These are phyloP conservation scores for Manacus vitellinus DNA, from an alignment of 2,113 vertebrate species.

Conservation along the genomic window DNA sequence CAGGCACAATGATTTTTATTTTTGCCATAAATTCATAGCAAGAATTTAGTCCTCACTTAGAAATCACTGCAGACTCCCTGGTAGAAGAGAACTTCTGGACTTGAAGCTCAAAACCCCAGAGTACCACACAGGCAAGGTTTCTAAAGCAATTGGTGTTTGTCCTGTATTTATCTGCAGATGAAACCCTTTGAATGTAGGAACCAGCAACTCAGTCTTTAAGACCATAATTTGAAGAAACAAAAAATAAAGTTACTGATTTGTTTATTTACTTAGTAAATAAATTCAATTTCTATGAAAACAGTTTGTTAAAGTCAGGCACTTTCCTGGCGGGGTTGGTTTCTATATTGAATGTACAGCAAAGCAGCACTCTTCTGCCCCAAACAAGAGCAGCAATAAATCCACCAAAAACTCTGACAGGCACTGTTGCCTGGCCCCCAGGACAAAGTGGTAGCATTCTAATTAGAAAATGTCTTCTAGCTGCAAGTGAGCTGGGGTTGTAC, in stretches of 20 bases:
- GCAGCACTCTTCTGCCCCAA: not conserved
- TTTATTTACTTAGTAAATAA: not conserved
- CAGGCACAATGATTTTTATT: not conserved
- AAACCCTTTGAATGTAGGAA: not conserved
- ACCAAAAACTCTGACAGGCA: not conserved
- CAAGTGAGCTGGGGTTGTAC: not conserved
- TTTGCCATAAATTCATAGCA: not conserved
- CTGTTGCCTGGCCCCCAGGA: not conserved
- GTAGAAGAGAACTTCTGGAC: not conserved
- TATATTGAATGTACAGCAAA: not conserved
- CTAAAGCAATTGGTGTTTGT: not conserved
- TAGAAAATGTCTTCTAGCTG: not conserved
- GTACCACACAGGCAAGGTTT: not conserved
- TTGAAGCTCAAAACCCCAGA: not conserved
- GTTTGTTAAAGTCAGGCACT: not conserved
- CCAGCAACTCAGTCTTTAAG: fast-evolving
- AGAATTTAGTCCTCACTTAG: not conserved
- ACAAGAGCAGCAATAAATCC: not conserved
- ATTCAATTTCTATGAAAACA: not conserved
- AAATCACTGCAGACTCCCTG: not conserved
- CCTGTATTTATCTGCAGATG: not conserved
- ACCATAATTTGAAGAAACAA: not conserved
- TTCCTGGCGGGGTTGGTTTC: not conserved
- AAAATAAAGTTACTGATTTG: not conserved
- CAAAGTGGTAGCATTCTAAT: not conserved